Evolutionary conservation across 1,140 invertebrate species (phyloP).

Genomic region (Acromyrmex heyeri): DNA sequence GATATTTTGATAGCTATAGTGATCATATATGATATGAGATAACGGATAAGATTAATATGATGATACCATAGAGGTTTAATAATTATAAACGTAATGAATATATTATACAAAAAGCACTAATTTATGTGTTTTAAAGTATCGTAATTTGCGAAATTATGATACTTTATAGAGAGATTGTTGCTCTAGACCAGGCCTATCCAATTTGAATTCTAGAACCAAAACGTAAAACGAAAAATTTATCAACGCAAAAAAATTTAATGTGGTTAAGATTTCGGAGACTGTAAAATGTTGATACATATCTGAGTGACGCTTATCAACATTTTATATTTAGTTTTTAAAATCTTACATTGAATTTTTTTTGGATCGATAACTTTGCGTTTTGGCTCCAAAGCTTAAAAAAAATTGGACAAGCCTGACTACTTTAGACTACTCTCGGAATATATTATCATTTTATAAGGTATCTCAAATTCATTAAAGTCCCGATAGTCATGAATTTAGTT

Average conservation of each 20-base stretch:
- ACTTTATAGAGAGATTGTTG: neutral
- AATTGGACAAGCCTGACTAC: too few relatives aligned
- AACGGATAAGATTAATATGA: neutral
- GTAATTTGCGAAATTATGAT: neutral
- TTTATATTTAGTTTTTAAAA: too few relatives aligned
- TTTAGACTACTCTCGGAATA: neutral
- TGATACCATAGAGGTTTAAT: neutral
- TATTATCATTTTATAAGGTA: neutral
- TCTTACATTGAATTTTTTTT: too few relatives aligned
- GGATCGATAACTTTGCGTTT: too few relatives aligned
- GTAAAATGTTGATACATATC: too few relatives aligned
- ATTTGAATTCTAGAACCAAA: too few relatives aligned
- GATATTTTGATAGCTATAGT: neutral
- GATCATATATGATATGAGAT: neutral
- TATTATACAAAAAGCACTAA: neutral
- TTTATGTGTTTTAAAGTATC: slow-evolving; percentile 4
- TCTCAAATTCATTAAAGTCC: neutral
- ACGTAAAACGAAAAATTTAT: too few relatives aligned
- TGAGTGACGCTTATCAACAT: too few relatives aligned
- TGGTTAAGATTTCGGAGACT: too few relatives aligned
- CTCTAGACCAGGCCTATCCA: neutral
- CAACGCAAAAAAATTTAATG: too few relatives aligned
- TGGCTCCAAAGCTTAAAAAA: too few relatives aligned
- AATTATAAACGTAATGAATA: neutral
- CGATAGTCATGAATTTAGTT: neutral